Conservation (phyloP, 2,113 vertebrate species). For the Spermophilus dauricus region DNA sequence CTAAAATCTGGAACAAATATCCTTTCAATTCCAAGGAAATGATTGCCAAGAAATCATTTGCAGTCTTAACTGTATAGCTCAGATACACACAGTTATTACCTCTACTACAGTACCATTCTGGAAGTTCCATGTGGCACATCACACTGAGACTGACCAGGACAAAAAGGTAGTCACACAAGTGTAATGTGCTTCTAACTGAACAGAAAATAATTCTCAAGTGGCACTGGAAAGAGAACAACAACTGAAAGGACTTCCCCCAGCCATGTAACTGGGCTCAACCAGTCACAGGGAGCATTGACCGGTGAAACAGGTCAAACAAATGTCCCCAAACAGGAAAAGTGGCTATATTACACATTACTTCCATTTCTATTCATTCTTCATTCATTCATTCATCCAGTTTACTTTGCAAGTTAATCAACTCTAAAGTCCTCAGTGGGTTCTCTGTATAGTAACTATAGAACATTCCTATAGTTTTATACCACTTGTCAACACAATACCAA, state of each 20-base stretch:
- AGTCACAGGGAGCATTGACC: not conserved
- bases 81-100: not conserved
- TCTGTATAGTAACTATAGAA: not conserved
- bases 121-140: not conserved
- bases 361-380: not conserved
- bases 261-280: not conserved
- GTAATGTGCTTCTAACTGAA: not conserved
- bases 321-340: not conserved
- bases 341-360: not conserved
- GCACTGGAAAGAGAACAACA: not conserved
- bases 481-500: not conserved
- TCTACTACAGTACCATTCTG: rapidly evolving
- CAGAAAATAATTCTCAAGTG: not conserved
- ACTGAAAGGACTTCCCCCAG: not conserved
- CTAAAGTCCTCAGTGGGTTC: not conserved
- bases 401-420: not conserved
- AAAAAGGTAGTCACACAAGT: not conserved
- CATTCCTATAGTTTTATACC: not conserved
- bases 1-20: not conserved
- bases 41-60: not conserved
- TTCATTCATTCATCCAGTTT: not conserved
- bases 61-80: not conserved
- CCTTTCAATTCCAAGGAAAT: not conserved
- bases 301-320: not conserved
- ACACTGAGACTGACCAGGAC: no score